phyloP scores from a whole-genome alignment of 1,140 invertebrate genomes.

The Pseudomyrmex gracilis region DNA sequence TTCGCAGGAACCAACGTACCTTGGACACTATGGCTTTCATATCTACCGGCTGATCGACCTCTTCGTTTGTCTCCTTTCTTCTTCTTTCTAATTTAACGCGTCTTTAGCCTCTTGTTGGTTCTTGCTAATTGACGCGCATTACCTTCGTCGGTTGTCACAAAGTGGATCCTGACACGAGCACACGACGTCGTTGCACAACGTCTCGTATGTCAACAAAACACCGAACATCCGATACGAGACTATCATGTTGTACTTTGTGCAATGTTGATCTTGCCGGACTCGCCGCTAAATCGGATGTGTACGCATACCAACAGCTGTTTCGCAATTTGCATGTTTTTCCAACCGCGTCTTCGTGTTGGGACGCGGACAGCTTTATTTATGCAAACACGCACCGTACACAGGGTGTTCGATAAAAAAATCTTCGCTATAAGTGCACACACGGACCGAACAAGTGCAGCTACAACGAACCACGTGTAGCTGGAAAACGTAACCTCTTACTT shows the following conservation, averaged over 20 bases:
- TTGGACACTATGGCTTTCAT: slow-evolving; percentile 68
- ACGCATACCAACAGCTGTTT: neutral
- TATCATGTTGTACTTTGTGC: neutral
- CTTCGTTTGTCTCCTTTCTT: neutral
- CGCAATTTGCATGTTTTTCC: neutral
- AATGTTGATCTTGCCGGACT: no score
- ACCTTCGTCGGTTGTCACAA: no score
- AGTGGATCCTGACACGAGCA: neutral
- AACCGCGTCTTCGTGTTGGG: neutral
- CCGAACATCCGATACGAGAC: neutral
- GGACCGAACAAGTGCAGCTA: no score
- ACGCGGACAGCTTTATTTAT: neutral
- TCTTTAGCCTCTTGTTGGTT: no score
- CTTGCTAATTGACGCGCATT: no score
- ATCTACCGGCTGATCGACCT: slow-evolving; percentile 22
- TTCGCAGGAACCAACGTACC: slow-evolving; percentile 58
- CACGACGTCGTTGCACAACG: neutral
- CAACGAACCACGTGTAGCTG: no score
- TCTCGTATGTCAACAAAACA: no score
- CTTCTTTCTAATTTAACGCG: no score
- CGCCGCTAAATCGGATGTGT: neutral
- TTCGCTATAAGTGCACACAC: neutral
- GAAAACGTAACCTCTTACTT: no score
- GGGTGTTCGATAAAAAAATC: neutral
- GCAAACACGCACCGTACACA: neutral